phyloP scores from a whole-genome alignment of 2,888 invertebrate genomes.

The Eugnorisma glareosa region DNA sequence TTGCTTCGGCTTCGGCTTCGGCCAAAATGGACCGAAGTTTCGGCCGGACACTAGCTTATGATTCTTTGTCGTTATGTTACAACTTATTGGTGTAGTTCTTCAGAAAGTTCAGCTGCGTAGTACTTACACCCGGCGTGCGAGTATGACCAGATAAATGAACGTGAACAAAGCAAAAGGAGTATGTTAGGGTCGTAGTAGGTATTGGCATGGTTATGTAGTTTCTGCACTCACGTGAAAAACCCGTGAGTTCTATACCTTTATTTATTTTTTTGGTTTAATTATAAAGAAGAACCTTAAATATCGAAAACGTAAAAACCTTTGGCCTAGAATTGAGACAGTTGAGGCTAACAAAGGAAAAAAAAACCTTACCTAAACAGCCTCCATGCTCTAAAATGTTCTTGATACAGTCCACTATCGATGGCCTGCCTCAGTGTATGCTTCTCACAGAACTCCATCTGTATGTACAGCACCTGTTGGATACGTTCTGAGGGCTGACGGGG shows the following conservation, averaged over 20 bases:
- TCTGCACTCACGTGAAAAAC: background rate
- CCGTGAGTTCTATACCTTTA: background rate
- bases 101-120: too few relatives aligned
- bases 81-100: too few relatives aligned
- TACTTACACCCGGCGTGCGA: too few relatives aligned
- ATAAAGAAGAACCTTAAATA: too few relatives aligned
- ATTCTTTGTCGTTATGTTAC: too few relatives aligned
- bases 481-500: conserved; percentile 71
- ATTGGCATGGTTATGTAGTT: background rate
- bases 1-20: too few relatives aligned
- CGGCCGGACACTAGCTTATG: too few relatives aligned
- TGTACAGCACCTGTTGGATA: conserved; percentile 93
- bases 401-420: conserved; percentile 95
- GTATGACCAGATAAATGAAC: too few relatives aligned
- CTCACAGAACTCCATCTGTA: conserved; percentile 99
- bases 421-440: conserved; percentile 96
- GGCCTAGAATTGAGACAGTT: background rate
- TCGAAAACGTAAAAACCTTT: too few relatives aligned
- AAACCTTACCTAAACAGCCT: conserved; percentile 92
- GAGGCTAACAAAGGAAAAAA: background rate
- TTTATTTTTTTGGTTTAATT: background rate
- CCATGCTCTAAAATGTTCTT: conserved; percentile 96
- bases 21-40: too few relatives aligned
- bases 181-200: background rate
- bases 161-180: too few relatives aligned